Conservation (phyloP, 2,888 invertebrate species). For the Ametastegia equiseti region DNA sequence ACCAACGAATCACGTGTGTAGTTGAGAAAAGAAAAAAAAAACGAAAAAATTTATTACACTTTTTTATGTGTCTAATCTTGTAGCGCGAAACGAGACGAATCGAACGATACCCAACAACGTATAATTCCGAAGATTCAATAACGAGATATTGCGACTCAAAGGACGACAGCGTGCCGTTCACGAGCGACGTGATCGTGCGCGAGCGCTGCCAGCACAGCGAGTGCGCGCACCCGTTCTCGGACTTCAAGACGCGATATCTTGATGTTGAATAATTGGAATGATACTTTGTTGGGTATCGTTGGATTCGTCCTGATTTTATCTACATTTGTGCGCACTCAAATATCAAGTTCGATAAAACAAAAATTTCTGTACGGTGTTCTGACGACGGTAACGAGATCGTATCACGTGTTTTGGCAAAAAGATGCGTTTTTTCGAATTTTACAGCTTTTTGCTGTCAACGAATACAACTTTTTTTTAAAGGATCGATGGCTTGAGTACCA, state of each 20-base stretch:
- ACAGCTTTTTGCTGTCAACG: background rate
- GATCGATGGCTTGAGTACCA: too few species aligned
- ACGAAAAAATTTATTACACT: too few species aligned
- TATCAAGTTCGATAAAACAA: background rate
- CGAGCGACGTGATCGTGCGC: background rate
- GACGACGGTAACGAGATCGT: background rate
- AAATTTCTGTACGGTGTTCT: background rate
- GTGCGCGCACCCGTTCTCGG: background rate
- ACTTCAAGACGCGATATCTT: background rate
- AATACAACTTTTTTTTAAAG: too few species aligned
- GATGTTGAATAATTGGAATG: background rate
- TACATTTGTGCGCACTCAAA: background rate
- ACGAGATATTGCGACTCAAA: conserved; percentile 10
- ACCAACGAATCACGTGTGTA: background rate
- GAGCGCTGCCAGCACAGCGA: background rate
- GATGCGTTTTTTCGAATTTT: background rate
- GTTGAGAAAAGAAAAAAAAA: too few species aligned
- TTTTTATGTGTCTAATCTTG: background rate
- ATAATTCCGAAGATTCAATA: background rate
- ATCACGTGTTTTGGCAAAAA: background rate
- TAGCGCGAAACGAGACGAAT: background rate
- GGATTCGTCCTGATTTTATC: background rate
- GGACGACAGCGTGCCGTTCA: background rate
- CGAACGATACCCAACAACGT: conserved; percentile 1
- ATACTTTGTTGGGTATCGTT: background rate